Evolutionary conservation across 2,113 vertebrate genomes (phyloP).

Genomic region (Apus apus): DNA sequence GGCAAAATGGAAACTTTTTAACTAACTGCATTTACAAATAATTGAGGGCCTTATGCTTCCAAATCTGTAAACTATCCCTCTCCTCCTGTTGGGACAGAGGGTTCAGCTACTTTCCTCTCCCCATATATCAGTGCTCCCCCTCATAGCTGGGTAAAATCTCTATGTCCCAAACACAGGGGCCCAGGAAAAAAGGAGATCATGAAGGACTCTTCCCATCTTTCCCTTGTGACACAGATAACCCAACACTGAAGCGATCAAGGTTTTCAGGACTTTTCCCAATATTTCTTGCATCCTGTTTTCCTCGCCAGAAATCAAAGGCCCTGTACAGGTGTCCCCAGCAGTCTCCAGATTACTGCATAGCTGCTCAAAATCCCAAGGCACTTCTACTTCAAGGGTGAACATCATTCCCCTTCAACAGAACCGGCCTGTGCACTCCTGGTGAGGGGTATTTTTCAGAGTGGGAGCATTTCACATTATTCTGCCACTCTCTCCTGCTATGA

Average conservation of each 20-base stretch:
- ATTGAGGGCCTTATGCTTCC: background rate
- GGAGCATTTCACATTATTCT: background rate
- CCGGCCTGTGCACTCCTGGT: too few relatives aligned
- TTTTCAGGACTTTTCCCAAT: background rate
- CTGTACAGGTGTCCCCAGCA: background rate
- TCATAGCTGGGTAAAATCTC: background rate
- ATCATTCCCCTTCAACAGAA: background rate
- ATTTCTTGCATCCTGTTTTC: background rate
- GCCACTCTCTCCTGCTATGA: background rate
- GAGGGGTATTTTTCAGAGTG: background rate
- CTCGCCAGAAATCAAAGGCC: background rate
- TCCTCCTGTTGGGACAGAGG: background rate
- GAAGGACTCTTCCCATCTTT: background rate
- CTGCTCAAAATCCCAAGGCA: background rate
- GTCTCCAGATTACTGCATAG: background rate
- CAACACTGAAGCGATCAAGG: background rate
- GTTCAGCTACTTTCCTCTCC: background rate
- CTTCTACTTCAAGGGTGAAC: background rate
- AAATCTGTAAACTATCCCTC: background rate
- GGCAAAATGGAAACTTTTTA: background rate
- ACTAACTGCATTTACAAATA: background rate
- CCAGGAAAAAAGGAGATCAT: background rate
- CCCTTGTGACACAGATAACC: background rate
- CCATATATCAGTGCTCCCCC: background rate
- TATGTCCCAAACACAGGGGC: background rate